Evolutionary conservation across 2,113 vertebrate genomes (phyloP).

Genomic region (Toxotes chatareus): DNA sequence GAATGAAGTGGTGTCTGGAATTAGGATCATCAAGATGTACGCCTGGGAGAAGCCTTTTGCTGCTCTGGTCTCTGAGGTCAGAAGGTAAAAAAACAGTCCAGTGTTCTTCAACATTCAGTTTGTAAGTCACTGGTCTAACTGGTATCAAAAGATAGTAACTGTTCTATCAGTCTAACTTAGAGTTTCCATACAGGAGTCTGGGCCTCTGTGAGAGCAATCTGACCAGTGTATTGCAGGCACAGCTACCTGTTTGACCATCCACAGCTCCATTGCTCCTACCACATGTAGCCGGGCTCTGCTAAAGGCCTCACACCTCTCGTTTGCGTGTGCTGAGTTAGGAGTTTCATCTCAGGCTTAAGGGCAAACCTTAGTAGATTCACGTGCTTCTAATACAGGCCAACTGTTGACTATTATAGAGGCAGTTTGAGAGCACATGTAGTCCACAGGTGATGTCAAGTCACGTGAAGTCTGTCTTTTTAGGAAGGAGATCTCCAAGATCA

Average conservation of each 20-base stretch:
- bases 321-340: neutral
- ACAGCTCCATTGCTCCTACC: neutral
- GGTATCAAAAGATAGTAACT: too few relatives aligned
- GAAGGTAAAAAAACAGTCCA: slow-evolving; percentile 84
- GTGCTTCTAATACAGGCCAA: neutral
- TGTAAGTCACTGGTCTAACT: too few relatives aligned
- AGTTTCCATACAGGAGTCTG: too few relatives aligned
- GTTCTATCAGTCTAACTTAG: too few relatives aligned
- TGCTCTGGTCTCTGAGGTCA: slow-evolving; percentile 86
- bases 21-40: slow-evolving; percentile 99
- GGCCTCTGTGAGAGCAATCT: too few relatives aligned
- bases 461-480: slow-evolving; percentile 71
- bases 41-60: slow-evolving; percentile 96
- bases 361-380: neutral
- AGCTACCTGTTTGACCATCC: too few relatives aligned
- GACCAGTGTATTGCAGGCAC: too few relatives aligned
- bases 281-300: neutral
- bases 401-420: neutral
- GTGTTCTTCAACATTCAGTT: too few relatives aligned
- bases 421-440: neutral
- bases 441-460: neutral
- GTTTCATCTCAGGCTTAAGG: neutral
- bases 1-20: slow-evolving; percentile 97
- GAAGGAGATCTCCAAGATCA: slow-evolving; percentile 91
- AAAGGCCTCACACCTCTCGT: neutral